Evolutionary conservation across 2,888 invertebrate genomes (phyloP).

Genomic region (Caenorhabditis wallacei): DNA sequence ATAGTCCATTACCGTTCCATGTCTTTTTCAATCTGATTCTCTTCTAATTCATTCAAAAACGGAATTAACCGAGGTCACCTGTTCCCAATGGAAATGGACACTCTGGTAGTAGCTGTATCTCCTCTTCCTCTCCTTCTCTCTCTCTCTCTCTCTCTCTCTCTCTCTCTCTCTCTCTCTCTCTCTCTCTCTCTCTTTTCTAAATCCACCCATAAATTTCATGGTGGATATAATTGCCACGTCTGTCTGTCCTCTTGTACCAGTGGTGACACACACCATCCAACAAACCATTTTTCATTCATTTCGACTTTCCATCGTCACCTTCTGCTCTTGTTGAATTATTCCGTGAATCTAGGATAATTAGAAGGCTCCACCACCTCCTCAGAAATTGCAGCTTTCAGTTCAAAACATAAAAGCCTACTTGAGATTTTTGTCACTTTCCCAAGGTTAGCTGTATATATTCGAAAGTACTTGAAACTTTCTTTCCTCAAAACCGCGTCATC

Average conservation of each 20-base stretch:
- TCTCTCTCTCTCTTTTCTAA: no score
- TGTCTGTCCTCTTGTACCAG: constrained; percentile 25
- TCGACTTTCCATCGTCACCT: constrained; percentile 28
- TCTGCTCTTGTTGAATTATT: constrained; percentile 46
- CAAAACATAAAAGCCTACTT: constrained; percentile 16
- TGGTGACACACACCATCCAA: constrained; percentile 1
- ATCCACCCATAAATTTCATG: constrained; percentile 54
- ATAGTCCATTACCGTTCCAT: not conserved
- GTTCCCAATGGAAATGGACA: constrained; percentile 7
- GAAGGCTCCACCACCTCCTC: not conserved
- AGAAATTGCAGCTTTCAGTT: not conserved
- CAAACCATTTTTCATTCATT: constrained; percentile 53
- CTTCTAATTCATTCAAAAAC: not conserved
- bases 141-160: no score
- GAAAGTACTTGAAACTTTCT: constrained; percentile 22
- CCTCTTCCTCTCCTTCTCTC: not conserved
- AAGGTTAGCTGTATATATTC: constrained; percentile 17
- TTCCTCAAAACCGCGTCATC: constrained; percentile 12
- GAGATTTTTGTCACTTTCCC: constrained; percentile 34
- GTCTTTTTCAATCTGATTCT: not conserved
- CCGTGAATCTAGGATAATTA: constrained; percentile 4
- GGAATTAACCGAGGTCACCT: constrained; percentile 39
- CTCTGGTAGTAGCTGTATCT: not conserved
- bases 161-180: no score
- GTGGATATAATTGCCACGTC: constrained; percentile 57